These are phyloP conservation scores for Rhabdomys dilectus DNA, from an alignment of 2,113 vertebrate genomes.

Conservation along the genomic window DNA sequence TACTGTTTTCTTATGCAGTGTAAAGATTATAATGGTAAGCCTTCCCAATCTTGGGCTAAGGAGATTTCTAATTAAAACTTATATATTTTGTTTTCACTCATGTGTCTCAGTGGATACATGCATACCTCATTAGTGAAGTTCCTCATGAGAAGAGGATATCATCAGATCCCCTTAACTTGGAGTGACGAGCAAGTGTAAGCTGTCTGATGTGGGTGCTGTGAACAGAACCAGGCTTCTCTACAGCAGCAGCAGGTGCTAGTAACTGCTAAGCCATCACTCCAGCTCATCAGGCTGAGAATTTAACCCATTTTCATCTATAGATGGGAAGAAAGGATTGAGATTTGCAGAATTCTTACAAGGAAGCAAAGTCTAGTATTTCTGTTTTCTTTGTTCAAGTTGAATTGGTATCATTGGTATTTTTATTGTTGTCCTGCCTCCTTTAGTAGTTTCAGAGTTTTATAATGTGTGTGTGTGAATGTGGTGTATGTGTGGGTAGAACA, in stretches of 20 bases:
- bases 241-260: background rate
- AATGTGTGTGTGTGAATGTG: background rate
- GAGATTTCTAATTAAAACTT: background rate
- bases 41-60: background rate
- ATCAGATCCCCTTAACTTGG: background rate
- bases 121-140: background rate
- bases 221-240: background rate
- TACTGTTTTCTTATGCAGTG: conserved; percentile 42
- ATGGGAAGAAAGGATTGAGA: background rate
- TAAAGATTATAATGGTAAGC: background rate
- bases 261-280: background rate
- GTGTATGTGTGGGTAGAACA: background rate
- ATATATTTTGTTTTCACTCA: background rate
- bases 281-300: background rate
- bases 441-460: background rate
- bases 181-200: background rate
- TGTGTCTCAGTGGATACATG: background rate
- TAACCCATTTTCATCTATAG: background rate
- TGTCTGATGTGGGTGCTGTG: background rate
- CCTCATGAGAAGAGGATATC: background rate
- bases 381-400: background rate
- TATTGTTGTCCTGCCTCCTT: background rate
- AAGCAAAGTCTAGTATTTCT: background rate
- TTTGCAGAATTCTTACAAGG: background rate
- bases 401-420: background rate